Evolutionary conservation across 2,797 vertebrate genomes (phyloP).

Genomic region (Esox lucius): DNA sequence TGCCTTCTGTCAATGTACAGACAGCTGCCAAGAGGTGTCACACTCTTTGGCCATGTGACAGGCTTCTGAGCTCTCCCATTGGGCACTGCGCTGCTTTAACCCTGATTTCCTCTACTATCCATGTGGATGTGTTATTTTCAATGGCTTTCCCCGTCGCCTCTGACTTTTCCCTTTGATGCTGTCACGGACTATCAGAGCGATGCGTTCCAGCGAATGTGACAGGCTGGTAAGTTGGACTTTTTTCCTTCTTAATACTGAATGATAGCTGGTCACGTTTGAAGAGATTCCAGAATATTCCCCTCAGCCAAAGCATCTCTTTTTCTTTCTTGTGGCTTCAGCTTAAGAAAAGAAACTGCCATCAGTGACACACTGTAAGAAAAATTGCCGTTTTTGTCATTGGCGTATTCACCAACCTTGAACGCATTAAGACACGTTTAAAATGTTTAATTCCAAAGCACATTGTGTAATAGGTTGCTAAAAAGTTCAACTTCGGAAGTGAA

Average conservation of each 20-base stretch:
- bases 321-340: conserved; percentile 18
- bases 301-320: conserved; percentile 23
- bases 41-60: background rate
- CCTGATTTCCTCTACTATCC: background rate
- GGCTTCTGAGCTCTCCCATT: background rate
- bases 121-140: background rate
- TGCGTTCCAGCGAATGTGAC: conserved; percentile 14
- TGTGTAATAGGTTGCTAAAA: conserved; percentile 17
- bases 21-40: background rate
- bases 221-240: conserved; percentile 13
- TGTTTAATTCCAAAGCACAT: conserved; percentile 22
- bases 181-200: conserved; percentile 14
- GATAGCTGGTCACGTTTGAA: conserved; percentile 26
- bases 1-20: background rate
- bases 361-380: conserved; percentile 22
- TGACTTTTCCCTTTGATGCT: conserved; percentile 13
- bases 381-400: conserved; percentile 22
- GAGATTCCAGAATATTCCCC: conserved; percentile 16
- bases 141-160: background rate
- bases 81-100: background rate
- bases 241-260: conserved; percentile 19
- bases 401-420: conserved; percentile 15
- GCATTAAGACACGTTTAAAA: conserved; percentile 10
- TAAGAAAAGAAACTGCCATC: conserved; percentile 21
- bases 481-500: conserved; percentile 29